Percentiles rank a stretch among this genome's conserved stretches.
These are phyloP conservation scores for Arenaria interpres DNA, from an alignment of 2,113 vertebrate genomes.

Conservation along the genomic window DNA sequence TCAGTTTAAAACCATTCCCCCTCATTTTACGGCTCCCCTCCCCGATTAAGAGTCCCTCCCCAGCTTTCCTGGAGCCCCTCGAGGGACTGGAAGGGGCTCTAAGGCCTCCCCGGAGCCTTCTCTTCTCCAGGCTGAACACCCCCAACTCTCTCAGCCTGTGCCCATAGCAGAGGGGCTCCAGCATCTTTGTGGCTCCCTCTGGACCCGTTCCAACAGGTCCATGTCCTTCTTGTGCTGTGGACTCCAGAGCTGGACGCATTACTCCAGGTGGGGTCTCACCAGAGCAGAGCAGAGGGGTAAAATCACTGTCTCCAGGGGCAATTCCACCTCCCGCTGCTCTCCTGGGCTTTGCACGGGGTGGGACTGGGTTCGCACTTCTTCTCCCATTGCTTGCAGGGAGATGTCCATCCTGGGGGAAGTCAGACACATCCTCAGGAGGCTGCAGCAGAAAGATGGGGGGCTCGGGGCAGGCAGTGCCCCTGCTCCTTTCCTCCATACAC, in stretches of 20 bases:
- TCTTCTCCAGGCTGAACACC: background rate
- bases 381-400: background rate
- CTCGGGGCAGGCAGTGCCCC: fast-evolving
- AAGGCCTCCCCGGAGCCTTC: background rate
- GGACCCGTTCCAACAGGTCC: background rate
- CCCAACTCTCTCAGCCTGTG: background rate
- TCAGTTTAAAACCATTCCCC: background rate
- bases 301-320: background rate
- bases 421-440: fast-evolving
- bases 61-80: background rate
- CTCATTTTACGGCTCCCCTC: background rate
- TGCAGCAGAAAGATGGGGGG: fast-evolving
- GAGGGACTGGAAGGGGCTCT: background rate
- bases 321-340: background rate
- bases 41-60: background rate
- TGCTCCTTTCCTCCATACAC: background rate
- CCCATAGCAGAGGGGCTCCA: background rate
- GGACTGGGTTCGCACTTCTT: background rate
- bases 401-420: fast-evolving
- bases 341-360: background rate
- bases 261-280: background rate
- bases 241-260: background rate
- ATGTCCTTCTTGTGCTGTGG: background rate
- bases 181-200: background rate
- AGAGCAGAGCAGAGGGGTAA: background rate